Conservation (phyloP, 2,797 vertebrate genomes). For the Pelobates cultripes region DNA sequence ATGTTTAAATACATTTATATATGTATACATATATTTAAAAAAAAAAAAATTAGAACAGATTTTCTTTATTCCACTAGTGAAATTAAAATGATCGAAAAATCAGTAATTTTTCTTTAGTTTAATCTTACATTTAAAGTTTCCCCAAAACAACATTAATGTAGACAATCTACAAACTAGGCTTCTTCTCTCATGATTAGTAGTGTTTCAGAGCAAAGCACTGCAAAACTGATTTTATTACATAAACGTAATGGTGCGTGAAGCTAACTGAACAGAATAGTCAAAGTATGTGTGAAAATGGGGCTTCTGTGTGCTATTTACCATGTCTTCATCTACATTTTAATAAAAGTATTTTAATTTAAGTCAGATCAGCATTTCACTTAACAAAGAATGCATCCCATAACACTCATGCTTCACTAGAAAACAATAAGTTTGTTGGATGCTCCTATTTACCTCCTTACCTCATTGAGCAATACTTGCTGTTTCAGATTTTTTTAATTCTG, state of each 20-base stretch:
- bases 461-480: slow-evolving; percentile 5
- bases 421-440: slow-evolving; percentile 16
- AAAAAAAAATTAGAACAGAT: too few relatives aligned
- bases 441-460: slow-evolving; percentile 48
- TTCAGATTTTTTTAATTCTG: slow-evolving; percentile 3
- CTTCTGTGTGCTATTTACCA: slow-evolving; percentile 57
- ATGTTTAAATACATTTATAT: too few relatives aligned
- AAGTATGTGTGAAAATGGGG: slow-evolving; percentile 59
- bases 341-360: slow-evolving; percentile 57
- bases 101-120: background rate
- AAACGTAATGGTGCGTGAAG: slow-evolving; percentile 66
- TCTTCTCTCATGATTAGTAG: slow-evolving; percentile 59
- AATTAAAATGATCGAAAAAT: background rate
- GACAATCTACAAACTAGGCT: slow-evolving; percentile 26
- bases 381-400: slow-evolving; percentile 53
- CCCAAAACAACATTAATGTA: slow-evolving; percentile 33
- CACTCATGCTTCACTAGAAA: slow-evolving; percentile 38
- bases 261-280: slow-evolving; percentile 64
- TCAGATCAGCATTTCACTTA: slow-evolving; percentile 58
- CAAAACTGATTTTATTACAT: slow-evolving; percentile 62
- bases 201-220: slow-evolving; percentile 61
- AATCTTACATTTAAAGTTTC: background rate
- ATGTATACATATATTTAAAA: too few relatives aligned
- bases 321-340: slow-evolving; percentile 57
- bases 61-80: too few relatives aligned